These are phyloP conservation scores for Candidula unifasciata DNA, from an alignment of 2,888 invertebrate genomes.

Conservation along the genomic window DNA sequence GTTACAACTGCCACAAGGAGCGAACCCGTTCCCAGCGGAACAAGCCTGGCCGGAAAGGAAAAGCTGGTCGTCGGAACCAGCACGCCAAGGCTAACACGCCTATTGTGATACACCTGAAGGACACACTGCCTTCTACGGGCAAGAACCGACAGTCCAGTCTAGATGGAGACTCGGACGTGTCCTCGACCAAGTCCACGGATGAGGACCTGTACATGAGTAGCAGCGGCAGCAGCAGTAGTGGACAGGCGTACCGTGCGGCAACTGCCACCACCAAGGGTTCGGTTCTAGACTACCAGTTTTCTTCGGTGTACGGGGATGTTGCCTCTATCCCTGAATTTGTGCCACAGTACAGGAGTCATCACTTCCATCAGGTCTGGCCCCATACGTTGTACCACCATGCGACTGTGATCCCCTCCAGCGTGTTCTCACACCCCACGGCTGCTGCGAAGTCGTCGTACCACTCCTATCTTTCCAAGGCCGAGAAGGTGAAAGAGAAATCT, in stretches of 20 bases:
- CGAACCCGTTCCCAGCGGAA: slow-evolving; percentile 42
- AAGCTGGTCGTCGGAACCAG: slow-evolving; percentile 57
- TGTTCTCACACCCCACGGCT: neutral
- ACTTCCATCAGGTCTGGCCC: slow-evolving; percentile 45
- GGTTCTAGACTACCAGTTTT: neutral
- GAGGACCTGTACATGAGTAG: slow-evolving; percentile 52
- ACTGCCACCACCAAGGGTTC: neutral
- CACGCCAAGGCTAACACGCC: slow-evolving; percentile 68
- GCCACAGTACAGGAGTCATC: slow-evolving; percentile 43
- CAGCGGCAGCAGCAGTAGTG: slow-evolving; percentile 28
- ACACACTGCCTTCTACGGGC: slow-evolving; percentile 68
- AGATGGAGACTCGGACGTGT: slow-evolving; percentile 58
- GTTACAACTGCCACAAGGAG: slow-evolving; percentile 72
- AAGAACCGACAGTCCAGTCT: slow-evolving; percentile 62
- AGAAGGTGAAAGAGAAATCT: slow-evolving; percentile 62
- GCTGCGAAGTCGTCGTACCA: slow-evolving; percentile 33
- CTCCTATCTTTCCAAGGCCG: slow-evolving; percentile 7
- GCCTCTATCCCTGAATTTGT: slow-evolving; percentile 56
- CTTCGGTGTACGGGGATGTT: slow-evolving; percentile 51
- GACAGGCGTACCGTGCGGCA: neutral
- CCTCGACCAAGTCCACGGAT: slow-evolving; percentile 55
- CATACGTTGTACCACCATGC: slow-evolving; percentile 26
- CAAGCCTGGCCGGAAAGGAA: slow-evolving; percentile 57
- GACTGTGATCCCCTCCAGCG: neutral
- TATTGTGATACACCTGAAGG: slow-evolving; percentile 72